phyloP scores from a whole-genome alignment of 2,888 invertebrate species.

The Melikaiella ostensackeni region DNA sequence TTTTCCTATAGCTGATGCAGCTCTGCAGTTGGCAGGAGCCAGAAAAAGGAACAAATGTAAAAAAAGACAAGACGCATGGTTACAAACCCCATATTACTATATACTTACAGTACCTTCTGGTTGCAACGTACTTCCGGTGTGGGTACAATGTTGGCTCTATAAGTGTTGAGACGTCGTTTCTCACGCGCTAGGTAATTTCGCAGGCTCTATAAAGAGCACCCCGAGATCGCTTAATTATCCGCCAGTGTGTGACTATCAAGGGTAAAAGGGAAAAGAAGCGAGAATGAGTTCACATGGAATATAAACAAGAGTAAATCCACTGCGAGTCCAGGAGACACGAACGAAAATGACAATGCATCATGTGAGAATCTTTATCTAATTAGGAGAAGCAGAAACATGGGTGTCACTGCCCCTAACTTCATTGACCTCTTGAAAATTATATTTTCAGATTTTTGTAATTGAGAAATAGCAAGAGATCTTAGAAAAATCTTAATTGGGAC shows the following conservation, averaged over 20 bases:
- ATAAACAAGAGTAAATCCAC: constrained; percentile 25
- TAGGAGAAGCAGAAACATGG: constrained; percentile 6
- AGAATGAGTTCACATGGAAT: constrained; percentile 37
- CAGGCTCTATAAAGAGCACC: constrained; percentile 38
- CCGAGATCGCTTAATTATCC: constrained; percentile 25
- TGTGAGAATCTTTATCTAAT: constrained; percentile 34
- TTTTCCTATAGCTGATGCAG: constrained; percentile 13
- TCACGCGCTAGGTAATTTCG: constrained; percentile 51
- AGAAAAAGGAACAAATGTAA: constrained; percentile 27
- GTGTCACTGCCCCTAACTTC: constrained; percentile 20
- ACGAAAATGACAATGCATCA: constrained; percentile 32
- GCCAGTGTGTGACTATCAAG: constrained; percentile 21
- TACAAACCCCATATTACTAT: background rate
- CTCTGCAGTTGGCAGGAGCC: constrained; percentile 21
- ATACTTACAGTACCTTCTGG: constrained; percentile 4
- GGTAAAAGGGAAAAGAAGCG: constrained; percentile 24
- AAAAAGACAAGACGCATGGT: constrained; percentile 31
- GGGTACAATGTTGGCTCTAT: constrained; percentile 23
- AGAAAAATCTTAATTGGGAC: no score
- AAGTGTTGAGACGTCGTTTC: constrained; percentile 42
- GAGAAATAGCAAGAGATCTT: no score
- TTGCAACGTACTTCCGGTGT: constrained; percentile 44
- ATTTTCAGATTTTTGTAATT: background rate
- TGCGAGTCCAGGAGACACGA: constrained; percentile 15
- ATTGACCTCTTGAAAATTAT: background rate